Evolutionary conservation across 37 sponge, comb jelly and placozoan species (phyloP).

Genomic region (Amphimedon queenslandica): DNA sequence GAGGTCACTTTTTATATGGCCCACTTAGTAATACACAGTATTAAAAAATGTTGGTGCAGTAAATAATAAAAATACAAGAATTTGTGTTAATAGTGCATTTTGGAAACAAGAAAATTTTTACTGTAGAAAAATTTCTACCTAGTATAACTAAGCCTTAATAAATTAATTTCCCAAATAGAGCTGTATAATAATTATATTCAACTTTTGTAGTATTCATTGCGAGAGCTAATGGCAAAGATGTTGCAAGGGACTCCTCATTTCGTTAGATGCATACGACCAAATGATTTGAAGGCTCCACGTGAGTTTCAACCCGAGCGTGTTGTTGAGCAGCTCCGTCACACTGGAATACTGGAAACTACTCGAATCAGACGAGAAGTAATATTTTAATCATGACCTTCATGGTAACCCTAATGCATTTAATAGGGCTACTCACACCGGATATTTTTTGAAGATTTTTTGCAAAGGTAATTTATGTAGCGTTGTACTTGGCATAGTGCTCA

Average conservation of each 20-base stretch:
- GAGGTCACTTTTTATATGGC: too few relatives aligned
- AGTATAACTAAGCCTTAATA: too few relatives aligned
- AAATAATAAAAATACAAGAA: too few relatives aligned
- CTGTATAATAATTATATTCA: background rate
- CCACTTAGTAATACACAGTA: too few relatives aligned
- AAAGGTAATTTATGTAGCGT: slow-evolving; percentile 36
- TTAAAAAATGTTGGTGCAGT: too few relatives aligned
- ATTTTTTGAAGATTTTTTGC: slow-evolving; percentile 63
- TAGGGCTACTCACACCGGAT: slow-evolving; percentile 80
- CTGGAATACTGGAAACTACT: slow-evolving; percentile 83
- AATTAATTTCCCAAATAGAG: too few relatives aligned
- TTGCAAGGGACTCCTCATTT: slow-evolving; percentile 74
- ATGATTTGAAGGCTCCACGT: slow-evolving; percentile 59
- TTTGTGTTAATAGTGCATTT: too few relatives aligned
- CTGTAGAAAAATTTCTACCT: too few relatives aligned
- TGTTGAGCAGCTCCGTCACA: slow-evolving; percentile 63
- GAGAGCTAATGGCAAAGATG: slow-evolving; percentile 84
- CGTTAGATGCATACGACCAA: slow-evolving; percentile 84
- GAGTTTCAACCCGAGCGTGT: slow-evolving; percentile 69
- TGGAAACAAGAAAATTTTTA: background rate
- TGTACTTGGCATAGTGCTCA: too few relatives aligned
- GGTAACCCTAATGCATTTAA: background rate
- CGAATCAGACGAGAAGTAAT: slow-evolving; percentile 67
- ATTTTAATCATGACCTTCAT: background rate
- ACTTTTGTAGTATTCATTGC: slow-evolving; percentile 54